Base-by-base conservation (phyloP, 2,113 vertebrate species). In the Casuarius casuarius region DNA sequence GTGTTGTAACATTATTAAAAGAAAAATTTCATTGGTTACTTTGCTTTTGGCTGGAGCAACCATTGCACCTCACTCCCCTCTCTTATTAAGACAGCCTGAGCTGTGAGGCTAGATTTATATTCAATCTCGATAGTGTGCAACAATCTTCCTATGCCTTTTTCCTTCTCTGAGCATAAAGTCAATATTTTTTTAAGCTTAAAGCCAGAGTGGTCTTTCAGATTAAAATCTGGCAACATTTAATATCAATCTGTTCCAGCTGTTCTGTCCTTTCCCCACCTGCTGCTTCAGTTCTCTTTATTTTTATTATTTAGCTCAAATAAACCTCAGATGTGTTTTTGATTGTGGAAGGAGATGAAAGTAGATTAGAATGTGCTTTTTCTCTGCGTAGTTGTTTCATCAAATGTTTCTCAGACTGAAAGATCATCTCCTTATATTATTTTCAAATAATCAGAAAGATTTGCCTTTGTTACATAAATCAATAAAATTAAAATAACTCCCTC, bases 271-370 rank as follows among this genome's bases (percentile, higher is more conserved):
- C 2, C 33, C 38, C 38, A 87, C 65, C 70, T 84, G 51, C 63
- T 91, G 42, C n/a, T 96, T 89, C 1, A 2, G 7, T 59, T 92
- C 29, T 85, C 48, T 66, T 67, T 4, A 12, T 23, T 73, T 76
- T 42, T 25, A 0, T 10, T 31, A 76, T 81, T 79, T 85, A 77
- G 67, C 76, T 86, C 17, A 88, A 66, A 83, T 75, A 73, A 87
- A 77, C 40, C 18, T 66, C 38, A 38, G 19, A 33, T 44, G 15
- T 63, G 29, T 9, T 80, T 89, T 62, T 86, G 49, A 4, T 67
- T 89, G 68, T 42, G 42, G 68, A 84, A 13, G 29, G 66, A 93
- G 72, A 92, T 67, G 13, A 84, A 87, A 90, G 54, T 35, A 86
- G 75, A 86, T 35, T 35, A 81, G 33, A 85, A 70, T 18, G 14